Percentiles rank a stretch among this genome's conserved stretches.
Conservation (phyloP, 2,113 vertebrate species). For the Proterorhinus semilunaris region DNA sequence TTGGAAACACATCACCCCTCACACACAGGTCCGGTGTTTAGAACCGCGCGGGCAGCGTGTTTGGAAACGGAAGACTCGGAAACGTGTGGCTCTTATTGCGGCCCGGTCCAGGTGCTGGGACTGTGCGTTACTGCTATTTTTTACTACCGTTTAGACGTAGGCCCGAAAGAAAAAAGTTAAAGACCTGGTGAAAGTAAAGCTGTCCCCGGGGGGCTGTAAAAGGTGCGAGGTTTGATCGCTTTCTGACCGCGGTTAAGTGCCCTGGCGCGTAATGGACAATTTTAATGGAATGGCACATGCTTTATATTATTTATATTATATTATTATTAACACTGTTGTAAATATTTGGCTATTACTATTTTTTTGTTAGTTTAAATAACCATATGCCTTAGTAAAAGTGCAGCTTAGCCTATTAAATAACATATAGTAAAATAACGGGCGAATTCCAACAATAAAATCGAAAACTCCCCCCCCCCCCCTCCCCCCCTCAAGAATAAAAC, state of each 20-base stretch:
- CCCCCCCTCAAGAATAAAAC: conserved; percentile 36
- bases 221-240: conserved; percentile 42
- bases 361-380: too few relatives aligned
- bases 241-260: conserved; percentile 38
- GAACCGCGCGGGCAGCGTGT: conserved; percentile 81
- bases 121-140: conserved; percentile 72
- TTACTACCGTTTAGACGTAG: conserved; percentile 42
- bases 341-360: neutral
- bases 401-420: neutral
- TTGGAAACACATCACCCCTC: conserved; percentile 80
- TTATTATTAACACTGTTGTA: neutral
- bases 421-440: neutral
- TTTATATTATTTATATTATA: neutral
- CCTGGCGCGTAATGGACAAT: conserved; percentile 30
- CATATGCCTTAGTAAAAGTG: neutral
- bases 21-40: conserved; percentile 89
- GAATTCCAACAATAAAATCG: conserved; percentile 57
- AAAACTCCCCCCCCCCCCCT: conserved; percentile 63
- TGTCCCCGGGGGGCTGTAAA: conserved; percentile 54
- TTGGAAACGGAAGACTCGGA: conserved; percentile 96
- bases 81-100: conserved; percentile 94
- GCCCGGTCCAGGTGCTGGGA: conserved; percentile 84
- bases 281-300: neutral
- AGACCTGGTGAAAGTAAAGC: conserved; percentile 49
- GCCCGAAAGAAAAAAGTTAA: conserved; percentile 30